Percentiles rank a stretch among this genome's conserved stretches.
Conservation (phyloP, 2,888 invertebrate species). For the Barypeithes pellucidus region DNA sequence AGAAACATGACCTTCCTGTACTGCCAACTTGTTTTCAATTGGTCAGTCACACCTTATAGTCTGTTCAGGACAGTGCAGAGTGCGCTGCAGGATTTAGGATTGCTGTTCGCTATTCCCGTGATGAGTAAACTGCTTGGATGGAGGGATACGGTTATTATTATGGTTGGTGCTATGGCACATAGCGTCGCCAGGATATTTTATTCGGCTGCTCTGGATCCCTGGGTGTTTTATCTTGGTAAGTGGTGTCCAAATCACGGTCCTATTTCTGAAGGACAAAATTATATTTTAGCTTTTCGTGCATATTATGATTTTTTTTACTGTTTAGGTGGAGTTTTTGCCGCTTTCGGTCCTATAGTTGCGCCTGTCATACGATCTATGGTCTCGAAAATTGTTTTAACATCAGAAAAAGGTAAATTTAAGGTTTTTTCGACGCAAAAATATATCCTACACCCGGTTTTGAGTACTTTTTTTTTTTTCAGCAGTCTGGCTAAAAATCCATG, state of each 20-base stretch:
- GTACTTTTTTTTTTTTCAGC: background rate
- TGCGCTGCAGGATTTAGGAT: constrained; percentile 79
- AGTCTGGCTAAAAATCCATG: background rate
- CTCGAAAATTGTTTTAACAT: constrained; percentile 74
- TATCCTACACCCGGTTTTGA: too few relatives aligned
- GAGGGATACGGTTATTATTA: constrained; percentile 83
- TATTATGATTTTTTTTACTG: constrained; percentile 43
- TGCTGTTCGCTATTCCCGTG: constrained; percentile 81
- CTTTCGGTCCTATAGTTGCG: constrained; percentile 85
- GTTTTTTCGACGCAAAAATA: too few relatives aligned
- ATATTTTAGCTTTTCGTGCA: background rate
- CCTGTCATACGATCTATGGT: constrained; percentile 88
- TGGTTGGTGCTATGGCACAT: constrained; percentile 82
- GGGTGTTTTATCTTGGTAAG: constrained; percentile 77
- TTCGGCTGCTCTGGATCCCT: constrained; percentile 74
- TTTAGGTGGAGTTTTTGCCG: constrained; percentile 81
- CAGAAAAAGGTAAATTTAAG: constrained; percentile 2
- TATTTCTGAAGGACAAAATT: background rate
- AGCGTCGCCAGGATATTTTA: constrained; percentile 80
- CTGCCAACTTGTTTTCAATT: constrained; percentile 80
- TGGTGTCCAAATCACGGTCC: background rate
- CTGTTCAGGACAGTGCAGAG: constrained; percentile 82
- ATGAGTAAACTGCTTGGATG: constrained; percentile 80
- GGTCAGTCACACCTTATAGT: constrained; percentile 81
- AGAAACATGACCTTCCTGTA: constrained; percentile 84